A percentile compares a stretch with the other conserved stretches of the same genome.
These are phyloP conservation scores for Ceratosolen solmsi DNA, from an alignment of 1,140 invertebrate genomes.

Conservation along the genomic window DNA sequence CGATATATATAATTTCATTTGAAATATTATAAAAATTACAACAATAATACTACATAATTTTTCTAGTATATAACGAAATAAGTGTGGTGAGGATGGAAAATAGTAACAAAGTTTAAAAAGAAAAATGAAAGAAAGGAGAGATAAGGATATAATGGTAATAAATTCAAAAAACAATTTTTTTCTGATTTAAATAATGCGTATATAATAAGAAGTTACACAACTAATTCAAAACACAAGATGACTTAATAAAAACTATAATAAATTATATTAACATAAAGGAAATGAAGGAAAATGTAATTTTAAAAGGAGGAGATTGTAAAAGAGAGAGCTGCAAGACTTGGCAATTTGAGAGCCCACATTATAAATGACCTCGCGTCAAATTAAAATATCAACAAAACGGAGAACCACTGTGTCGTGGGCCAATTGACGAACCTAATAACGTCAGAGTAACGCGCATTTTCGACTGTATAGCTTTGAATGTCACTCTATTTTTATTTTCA, in stretches of 20 bases:
- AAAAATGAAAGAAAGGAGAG: background rate
- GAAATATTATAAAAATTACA: no score
- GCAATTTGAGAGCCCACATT: background rate
- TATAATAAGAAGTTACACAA: background rate
- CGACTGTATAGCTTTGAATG: slow-evolving; percentile 27
- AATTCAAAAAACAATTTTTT: background rate
- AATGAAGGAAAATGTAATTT: no score
- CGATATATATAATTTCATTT: no score
- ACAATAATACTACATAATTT: no score
- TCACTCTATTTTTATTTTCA: slow-evolving; percentile 34
- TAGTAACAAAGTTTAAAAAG: background rate
- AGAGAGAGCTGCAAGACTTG: background rate
- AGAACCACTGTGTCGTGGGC: slow-evolving; percentile 60
- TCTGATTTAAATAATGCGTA: background rate
- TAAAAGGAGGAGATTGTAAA: background rate
- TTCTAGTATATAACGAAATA: background rate
- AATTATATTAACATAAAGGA: no score
- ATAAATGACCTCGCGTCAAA: background rate
- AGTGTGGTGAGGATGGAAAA: background rate
- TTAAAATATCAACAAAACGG: slow-evolving; percentile 63
- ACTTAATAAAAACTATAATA: background rate
- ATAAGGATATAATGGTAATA: background rate
- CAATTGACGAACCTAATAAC: slow-evolving; percentile 53
- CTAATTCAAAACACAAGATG: no score
- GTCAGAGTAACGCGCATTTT: slow-evolving; percentile 49